Percentiles rank a stretch among this genome's conserved stretches.
Evolutionary conservation across 64 coral and sea anemone genomes (phyloP).

Genomic region (Cladopsammia gracilis): DNA sequence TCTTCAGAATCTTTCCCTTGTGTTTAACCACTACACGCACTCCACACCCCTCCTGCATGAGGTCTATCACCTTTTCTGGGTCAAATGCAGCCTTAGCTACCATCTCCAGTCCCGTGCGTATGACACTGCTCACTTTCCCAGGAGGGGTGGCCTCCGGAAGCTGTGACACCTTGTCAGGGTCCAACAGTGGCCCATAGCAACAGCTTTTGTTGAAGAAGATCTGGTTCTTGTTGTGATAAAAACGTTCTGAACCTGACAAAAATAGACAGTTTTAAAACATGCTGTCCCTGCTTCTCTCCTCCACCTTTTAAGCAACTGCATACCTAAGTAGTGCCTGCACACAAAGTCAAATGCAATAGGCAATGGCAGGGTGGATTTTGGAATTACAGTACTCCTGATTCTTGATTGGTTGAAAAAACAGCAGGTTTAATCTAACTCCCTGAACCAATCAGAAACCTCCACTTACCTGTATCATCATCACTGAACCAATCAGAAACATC

Average conservation of each 20-base stretch:
- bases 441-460: background rate
- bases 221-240: constrained; percentile 99
- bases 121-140: constrained; percentile 95
- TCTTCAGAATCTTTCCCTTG: constrained; percentile 94
- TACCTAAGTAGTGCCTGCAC: no score
- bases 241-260: constrained; percentile 93
- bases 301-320: no score
- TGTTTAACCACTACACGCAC: constrained; percentile 93
- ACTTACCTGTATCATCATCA: constrained; percentile 63
- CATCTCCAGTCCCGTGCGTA: constrained; percentile 95
- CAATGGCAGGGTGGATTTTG: background rate
- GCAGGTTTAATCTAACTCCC: background rate
- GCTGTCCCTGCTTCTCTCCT: background rate
- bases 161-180: constrained; percentile 91
- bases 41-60: constrained; percentile 99
- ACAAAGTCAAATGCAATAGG: no score
- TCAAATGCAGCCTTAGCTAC: constrained; percentile 94
- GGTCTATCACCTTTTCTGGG: constrained; percentile 94
- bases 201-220: constrained; percentile 99
- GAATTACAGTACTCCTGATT: background rate
- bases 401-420: background rate
- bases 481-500: background rate
- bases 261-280: background rate
- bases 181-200: constrained; percentile 90
- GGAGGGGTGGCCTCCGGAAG: constrained; percentile 95